Base-by-base conservation (phyloP, 2,113 vertebrate genomes). In the Upupa epops region DNA sequence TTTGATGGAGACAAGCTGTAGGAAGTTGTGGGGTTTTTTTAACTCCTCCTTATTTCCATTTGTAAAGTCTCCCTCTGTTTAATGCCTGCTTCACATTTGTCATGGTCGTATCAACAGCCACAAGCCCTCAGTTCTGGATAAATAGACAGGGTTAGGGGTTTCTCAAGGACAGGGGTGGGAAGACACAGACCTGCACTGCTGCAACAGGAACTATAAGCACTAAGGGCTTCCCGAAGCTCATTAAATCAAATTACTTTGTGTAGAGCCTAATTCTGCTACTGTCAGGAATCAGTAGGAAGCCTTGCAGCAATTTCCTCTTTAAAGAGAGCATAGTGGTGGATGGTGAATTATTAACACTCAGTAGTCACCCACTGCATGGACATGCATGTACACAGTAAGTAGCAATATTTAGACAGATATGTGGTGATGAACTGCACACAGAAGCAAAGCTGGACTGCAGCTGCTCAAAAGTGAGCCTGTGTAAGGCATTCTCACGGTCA, bases 251-350 rank as follows among this genome's bases (percentile, higher is more conserved):
- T 75, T 26, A 60, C 19, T 13, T 54, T 69, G 8, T 9, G 8
- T 19, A 76, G 24, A 60, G 36, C 5, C 20, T 31, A 5, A 34
- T 91, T 64, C 63, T 86, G 59, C 32, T 54, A 17, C 22, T 48
- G 32, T 25, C 36, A 61, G 81, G 81, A 66, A n/a, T 24, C 63
- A 64, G 49, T 11, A 78, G 66, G 52, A 88, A 74, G 32, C 15
- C 32, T 61, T 37, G 28, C 21, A 74, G 20, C 24, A 29, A 49
- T 36, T 49, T 71, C 16, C 45, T 68, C 20, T 36, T 55, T 55
- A 55, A 26, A 55, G 24, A 52, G 20, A 29, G 3, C 0, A 0
- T n/a, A n/a, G n/a, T 9, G 15, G 40, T 48, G n/a, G 8, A 49
- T 19, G 72, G 17, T 17, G 24, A 78, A 45, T 31, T 60, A 49